Conservation (phyloP, 2,113 vertebrate species). For the Arenaria interpres region DNA sequence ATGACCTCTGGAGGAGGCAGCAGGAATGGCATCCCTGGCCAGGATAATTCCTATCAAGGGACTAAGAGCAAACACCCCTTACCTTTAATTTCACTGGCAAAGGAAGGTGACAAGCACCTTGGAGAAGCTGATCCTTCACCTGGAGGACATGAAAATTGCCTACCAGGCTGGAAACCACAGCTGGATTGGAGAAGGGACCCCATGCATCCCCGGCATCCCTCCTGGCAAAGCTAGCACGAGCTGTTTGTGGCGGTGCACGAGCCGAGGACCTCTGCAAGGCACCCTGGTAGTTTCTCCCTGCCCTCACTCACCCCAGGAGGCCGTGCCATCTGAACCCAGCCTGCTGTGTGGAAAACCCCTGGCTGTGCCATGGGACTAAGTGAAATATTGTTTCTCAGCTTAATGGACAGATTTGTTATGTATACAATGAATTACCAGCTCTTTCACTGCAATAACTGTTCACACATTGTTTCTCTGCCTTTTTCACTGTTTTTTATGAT, state of each 20-base stretch:
- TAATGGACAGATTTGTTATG: slow-evolving; percentile 10
- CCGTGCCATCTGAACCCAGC: not conserved
- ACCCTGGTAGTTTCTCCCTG: not conserved
- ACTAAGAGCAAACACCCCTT: not conserved
- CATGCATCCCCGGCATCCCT: rapidly evolving
- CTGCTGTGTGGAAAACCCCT: not conserved
- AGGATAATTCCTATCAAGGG: not conserved
- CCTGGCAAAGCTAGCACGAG: not conserved
- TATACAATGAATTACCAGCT: slow-evolving; percentile 29
- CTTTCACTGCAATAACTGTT: slow-evolving; percentile 19
- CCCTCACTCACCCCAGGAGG: not conserved
- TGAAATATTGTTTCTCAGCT: not conserved
- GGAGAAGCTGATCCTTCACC: not conserved
- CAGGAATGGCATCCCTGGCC: not conserved
- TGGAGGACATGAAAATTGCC: not conserved
- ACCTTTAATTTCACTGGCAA: not conserved
- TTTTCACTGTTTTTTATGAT: slow-evolving; percentile 35
- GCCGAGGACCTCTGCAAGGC: not conserved
- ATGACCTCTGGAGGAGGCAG: not conserved
- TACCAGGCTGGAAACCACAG: not conserved
- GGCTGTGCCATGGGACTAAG: not conserved
- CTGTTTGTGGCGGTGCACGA: rapidly evolving
- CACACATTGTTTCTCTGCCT: slow-evolving; percentile 33
- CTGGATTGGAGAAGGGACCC: not conserved
- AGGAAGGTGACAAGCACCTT: not conserved